Evolutionary conservation across 2,797 vertebrate species (phyloP).

Genomic region (Sciaenops ocellatus): DNA sequence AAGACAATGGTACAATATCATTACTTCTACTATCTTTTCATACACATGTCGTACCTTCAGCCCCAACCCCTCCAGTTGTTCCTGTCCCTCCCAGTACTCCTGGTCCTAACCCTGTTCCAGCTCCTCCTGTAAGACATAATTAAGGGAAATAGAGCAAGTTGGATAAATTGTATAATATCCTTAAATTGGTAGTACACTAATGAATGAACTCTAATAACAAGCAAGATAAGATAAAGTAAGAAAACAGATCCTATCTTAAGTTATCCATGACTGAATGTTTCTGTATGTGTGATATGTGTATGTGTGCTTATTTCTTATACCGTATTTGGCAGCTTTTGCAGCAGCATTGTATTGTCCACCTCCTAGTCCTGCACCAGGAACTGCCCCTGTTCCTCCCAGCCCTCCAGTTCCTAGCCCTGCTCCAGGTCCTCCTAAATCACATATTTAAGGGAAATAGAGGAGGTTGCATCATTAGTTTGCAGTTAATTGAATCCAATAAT

Average conservation of each 20-base stretch:
- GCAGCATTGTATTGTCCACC: conserved; percentile 61
- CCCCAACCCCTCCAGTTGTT: conserved; percentile 40
- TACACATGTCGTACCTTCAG: conserved; percentile 26
- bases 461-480: background rate
- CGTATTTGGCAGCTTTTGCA: conserved; percentile 71
- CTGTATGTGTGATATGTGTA: background rate
- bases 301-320: conserved; percentile 21
- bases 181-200: background rate
- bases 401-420: conserved; percentile 15
- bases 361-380: conserved; percentile 33
- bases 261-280: background rate
- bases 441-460: background rate
- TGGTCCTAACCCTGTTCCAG: conserved; percentile 36
- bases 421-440: conserved; percentile 29
- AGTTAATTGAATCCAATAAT: background rate
- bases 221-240: too few species aligned
- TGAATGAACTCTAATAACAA: too few species aligned
- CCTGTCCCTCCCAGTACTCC: conserved; percentile 37
- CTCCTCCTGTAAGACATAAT: conserved; percentile 33
- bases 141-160: background rate
- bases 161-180: background rate
- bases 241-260: too few species aligned
- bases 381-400: conserved; percentile 27
- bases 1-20: background rate
- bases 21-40: conserved; percentile 6